Evolutionary conservation across 2,113 vertebrate species (phyloP).

Genomic region (Abramis brama): DNA sequence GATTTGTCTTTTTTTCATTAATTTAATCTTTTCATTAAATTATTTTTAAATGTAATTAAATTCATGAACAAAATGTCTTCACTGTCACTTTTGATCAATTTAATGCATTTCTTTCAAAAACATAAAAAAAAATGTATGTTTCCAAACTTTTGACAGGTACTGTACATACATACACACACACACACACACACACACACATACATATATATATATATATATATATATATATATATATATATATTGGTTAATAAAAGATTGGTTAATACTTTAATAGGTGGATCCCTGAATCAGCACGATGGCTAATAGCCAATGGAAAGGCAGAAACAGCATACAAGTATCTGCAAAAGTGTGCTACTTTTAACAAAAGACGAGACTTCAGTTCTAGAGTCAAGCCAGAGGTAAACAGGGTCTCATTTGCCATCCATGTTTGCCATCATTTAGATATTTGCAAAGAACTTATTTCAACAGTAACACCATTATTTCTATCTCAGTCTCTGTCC

Average conservation of each 20-base stretch:
- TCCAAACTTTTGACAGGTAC: too few species aligned
- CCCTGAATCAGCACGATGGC: conserved; percentile 91
- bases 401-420: background rate
- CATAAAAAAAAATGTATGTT: too few species aligned
- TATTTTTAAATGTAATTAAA: too few species aligned
- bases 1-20: too few species aligned
- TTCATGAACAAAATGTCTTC: too few species aligned
- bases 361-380: conserved; percentile 69
- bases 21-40: background rate
- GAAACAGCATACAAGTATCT: conserved; percentile 80
- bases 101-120: too few species aligned
- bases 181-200: too few species aligned
- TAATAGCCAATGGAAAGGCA: conserved; percentile 79
- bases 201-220: too few species aligned
- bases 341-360: conserved; percentile 80
- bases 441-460: background rate
- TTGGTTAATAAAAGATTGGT: background rate
- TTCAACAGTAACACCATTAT: background rate
- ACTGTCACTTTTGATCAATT: too few species aligned
- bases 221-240: too few species aligned
- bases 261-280: conserved; percentile 80
- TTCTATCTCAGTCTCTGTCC: conserved; percentile 65
- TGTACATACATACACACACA: too few species aligned
- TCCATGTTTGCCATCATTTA: background rate
- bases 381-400: conserved; percentile 75